These are phyloP conservation scores for Mesorhabditis sp. DNA, from an alignment of 2,888 invertebrate genomes.

Conservation along the genomic window DNA sequence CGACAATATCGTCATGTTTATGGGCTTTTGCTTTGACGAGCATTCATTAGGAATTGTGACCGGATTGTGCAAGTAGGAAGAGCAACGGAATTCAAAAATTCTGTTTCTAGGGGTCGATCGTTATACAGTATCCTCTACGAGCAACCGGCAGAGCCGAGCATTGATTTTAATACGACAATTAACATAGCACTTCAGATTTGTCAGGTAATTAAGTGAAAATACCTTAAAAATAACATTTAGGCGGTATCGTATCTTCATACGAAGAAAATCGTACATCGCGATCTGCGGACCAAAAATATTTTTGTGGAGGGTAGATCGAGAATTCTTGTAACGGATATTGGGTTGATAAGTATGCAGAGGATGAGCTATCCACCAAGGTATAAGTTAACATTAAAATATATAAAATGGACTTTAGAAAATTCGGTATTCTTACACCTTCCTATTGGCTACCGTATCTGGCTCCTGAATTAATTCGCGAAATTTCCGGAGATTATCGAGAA, in stretches of 20 bases:
- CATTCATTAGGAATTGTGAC: constrained; percentile 90
- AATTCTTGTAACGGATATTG: constrained; percentile 97
- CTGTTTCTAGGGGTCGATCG: constrained; percentile 60
- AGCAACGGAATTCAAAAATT: not conserved
- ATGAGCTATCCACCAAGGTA: constrained; percentile 63
- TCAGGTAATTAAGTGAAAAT: constrained; percentile 68
- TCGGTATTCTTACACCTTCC: constrained; percentile 78
- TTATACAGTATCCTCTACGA: constrained; percentile 28
- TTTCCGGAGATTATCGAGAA: constrained; percentile 61
- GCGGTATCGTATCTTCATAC: constrained; percentile 99
- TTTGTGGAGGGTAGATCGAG: constrained; percentile 77
- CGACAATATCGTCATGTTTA: constrained; percentile 94
- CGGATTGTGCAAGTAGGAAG: constrained; percentile 75
- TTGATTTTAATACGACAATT: constrained; percentile 85
- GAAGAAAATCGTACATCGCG: constrained; percentile 92
- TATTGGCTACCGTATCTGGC: constrained; percentile 98
- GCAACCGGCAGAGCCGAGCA: constrained; percentile 12
- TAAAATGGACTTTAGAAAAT: constrained; percentile 24
- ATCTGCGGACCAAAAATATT: constrained; percentile 95
- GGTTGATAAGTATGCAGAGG: constrained; percentile 92
- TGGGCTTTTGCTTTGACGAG: constrained; percentile 98
- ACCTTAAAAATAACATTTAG: constrained; percentile 17
- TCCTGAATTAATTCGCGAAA: constrained; percentile 82
- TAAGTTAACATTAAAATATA: not conserved
- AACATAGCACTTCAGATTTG: constrained; percentile 92